These are phyloP conservation scores for Terrapene triunguis DNA, from an alignment of 2,113 vertebrate species.

Conservation along the genomic window DNA sequence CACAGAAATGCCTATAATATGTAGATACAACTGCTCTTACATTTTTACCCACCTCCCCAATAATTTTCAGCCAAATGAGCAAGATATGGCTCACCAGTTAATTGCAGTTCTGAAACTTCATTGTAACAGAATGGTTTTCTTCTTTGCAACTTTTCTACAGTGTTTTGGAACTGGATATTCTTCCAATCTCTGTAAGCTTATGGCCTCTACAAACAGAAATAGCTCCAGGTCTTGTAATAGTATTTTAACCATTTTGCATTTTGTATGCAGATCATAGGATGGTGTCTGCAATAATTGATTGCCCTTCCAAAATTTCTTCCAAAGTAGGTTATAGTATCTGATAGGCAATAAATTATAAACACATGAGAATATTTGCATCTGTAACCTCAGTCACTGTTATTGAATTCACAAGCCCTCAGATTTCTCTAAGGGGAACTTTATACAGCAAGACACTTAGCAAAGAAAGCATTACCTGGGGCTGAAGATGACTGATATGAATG, in stretches of 20 bases:
- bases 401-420: conserved; percentile 5
- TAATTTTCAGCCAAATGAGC: neutral
- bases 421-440: conserved; percentile 2
- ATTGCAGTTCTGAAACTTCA: neutral
- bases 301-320: conserved; percentile 40
- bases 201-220: neutral
- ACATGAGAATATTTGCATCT: neutral
- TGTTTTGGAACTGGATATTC: neutral
- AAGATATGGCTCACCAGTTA: neutral
- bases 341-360: conserved; percentile 32
- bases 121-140: neutral
- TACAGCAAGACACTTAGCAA: neutral
- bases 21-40: neutral
- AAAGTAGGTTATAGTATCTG: conserved; percentile 31
- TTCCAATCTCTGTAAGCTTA: neutral
- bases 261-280: neutral
- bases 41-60: neutral
- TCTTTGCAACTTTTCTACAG: neutral
- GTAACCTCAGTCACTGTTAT: neutral
- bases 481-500: neutral
- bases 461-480: neutral
- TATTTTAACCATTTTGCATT: conserved; percentile 4
- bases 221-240: neutral
- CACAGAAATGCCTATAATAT: neutral
- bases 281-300: conserved; percentile 50